A percentile compares a stretch with the other conserved stretches of the same genome.
Evolutionary conservation across 2,797 vertebrate species (phyloP).

Genomic region (Neopelma chrysocephalum): DNA sequence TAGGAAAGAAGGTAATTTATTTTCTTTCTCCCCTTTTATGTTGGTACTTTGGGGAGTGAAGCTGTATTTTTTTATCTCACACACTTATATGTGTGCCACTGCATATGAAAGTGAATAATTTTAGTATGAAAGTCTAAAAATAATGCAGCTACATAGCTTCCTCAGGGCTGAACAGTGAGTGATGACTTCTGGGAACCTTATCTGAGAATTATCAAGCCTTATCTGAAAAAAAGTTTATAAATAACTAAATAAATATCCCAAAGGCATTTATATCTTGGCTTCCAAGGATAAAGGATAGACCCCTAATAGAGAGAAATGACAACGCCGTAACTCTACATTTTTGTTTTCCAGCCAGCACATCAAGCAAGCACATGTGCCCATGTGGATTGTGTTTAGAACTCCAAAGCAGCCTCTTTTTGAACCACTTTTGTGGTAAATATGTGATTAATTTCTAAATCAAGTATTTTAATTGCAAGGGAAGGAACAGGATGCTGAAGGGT

Average conservation of each 20-base stretch:
- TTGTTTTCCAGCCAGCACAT: slow-evolving; percentile 54
- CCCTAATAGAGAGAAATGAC: slow-evolving; percentile 8
- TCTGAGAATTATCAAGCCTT: neutral
- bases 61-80: neutral
- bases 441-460: slow-evolving; percentile 51
- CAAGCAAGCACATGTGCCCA: slow-evolving; percentile 49
- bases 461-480: slow-evolving; percentile 50
- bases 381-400: slow-evolving; percentile 54
- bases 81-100: neutral
- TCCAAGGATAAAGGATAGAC: neutral
- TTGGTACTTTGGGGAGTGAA: neutral
- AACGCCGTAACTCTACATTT: neutral
- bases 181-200: slow-evolving; percentile 6
- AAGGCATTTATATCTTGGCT: slow-evolving; percentile 11
- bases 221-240: slow-evolving; percentile 46
- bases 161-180: neutral
- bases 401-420: slow-evolving; percentile 34
- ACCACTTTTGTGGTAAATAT: slow-evolving; percentile 10
- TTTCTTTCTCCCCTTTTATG: neutral
- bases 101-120: neutral
- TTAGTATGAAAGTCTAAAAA: neutral
- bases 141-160: neutral
- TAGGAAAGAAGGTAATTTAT: neutral
- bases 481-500: slow-evolving; percentile 20
- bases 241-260: slow-evolving; percentile 15